phyloP scores from a whole-genome alignment of 30 jellyfish, hydroid and myxozoan species.

The Hydractinia symbiolongicarpus region DNA sequence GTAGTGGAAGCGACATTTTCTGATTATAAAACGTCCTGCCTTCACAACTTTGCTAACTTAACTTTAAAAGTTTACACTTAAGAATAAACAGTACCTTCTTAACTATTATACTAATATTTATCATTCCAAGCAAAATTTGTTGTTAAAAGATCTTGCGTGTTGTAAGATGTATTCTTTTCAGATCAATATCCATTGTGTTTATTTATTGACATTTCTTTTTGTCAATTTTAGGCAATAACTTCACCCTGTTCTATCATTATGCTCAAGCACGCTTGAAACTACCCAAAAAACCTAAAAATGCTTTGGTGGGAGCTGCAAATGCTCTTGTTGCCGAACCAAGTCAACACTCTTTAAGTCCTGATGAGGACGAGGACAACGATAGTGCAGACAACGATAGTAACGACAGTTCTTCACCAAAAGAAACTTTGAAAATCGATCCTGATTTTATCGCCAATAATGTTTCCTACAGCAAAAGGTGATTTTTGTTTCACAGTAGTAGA shows the following conservation, averaged over 20 bases:
- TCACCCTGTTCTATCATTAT: conserved; percentile 86
- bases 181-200: no score
- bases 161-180: no score
- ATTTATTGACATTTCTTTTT: not conserved
- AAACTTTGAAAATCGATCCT: not conserved
- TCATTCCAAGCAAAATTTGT: no score
- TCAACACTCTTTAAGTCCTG: conserved; percentile 44
- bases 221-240: conserved; percentile 67
- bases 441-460: not conserved
- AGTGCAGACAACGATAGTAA: conserved; percentile 1
- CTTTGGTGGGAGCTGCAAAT: conserved; percentile 98
- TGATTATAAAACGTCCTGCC: no score
- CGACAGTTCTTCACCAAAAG: not conserved
- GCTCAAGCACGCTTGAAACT: conserved; percentile 95
- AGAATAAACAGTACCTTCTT: no score
- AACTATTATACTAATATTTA: no score
- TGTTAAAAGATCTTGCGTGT: no score
- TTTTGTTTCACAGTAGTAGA: no score
- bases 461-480: not conserved
- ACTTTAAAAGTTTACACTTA: no score
- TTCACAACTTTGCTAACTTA: no score
- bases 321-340: conserved; percentile 87
- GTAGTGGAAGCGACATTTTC: no score
- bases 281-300: conserved; percentile 78
- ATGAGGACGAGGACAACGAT: conserved; percentile 50